Evolutionary conservation across 2,113 vertebrate genomes (phyloP).

Genomic region (Halichoerus grypus): DNA sequence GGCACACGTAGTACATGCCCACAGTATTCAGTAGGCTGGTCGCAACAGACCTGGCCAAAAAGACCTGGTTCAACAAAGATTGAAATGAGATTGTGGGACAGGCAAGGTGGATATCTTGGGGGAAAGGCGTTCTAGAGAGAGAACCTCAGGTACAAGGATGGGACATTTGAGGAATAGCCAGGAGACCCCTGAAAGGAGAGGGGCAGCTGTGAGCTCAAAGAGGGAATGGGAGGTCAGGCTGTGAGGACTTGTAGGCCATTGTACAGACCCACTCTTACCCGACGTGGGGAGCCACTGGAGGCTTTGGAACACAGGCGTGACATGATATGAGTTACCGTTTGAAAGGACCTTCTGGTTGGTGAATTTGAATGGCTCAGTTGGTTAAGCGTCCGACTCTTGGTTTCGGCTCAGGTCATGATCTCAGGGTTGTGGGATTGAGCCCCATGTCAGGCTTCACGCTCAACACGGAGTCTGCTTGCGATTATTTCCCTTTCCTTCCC

Average conservation of each 20-base stretch:
- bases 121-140: background rate
- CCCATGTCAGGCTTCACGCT: background rate
- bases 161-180: background rate
- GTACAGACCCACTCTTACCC: background rate
- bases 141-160: background rate
- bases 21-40: background rate
- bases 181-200: background rate
- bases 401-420: background rate
- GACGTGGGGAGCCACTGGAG: background rate
- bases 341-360: background rate
- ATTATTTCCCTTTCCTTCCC: background rate
- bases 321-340: background rate
- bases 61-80: background rate
- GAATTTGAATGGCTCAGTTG: background rate
- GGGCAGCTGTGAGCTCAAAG: background rate
- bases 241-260: background rate
- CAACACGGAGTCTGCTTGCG: background rate
- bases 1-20: rapidly evolving
- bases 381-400: background rate
- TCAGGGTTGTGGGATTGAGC: background rate
- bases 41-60: background rate
- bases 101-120: background rate
- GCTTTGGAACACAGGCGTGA: background rate
- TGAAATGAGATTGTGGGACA: background rate
- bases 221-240: background rate